Percentiles rank a stretch among this genome's conserved stretches.
Conservation (phyloP, 30 jellyfish, hydroid and myxozoan genomes). For the Aurelia aurita complex sp. Pacific region DNA sequence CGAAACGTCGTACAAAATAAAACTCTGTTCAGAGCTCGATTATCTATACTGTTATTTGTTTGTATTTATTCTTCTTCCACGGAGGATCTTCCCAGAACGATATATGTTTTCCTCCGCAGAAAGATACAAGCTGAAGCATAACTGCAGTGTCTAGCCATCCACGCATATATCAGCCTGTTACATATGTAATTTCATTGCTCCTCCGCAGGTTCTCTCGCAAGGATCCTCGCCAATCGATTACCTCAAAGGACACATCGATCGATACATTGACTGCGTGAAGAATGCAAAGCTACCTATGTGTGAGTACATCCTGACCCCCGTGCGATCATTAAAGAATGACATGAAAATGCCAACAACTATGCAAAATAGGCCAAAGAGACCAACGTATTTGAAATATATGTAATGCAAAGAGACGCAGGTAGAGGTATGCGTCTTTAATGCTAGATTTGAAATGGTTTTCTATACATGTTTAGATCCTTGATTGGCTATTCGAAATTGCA, state of each 20-base stretch:
- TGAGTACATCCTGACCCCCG: slow-evolving; percentile 84
- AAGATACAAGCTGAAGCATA: too few species aligned
- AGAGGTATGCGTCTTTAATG: too few species aligned
- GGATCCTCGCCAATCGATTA: slow-evolving; percentile 82
- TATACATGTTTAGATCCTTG: not conserved
- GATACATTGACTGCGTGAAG: slow-evolving; percentile 73
- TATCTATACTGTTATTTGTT: too few species aligned
- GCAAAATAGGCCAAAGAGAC: slow-evolving; percentile 22
- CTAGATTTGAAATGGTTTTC: too few species aligned
- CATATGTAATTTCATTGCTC: too few species aligned
- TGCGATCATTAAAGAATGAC: slow-evolving; percentile 48
- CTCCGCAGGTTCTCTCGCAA: slow-evolving; percentile 73
- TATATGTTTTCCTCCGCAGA: too few species aligned
- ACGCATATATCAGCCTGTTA: too few species aligned
- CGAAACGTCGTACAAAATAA: too few species aligned
- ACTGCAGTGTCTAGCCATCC: too few species aligned
- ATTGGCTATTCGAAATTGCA: not conserved
- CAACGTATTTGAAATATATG: slow-evolving; percentile 17
- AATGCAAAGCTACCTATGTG: slow-evolving; percentile 56
- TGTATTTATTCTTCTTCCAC: too few species aligned
- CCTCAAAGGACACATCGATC: slow-evolving; percentile 73
- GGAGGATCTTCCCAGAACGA: too few species aligned
- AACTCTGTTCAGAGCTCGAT: too few species aligned
- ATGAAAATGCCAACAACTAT: not conserved
- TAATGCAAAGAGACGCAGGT: not conserved